Conservation (phyloP, 1,140 invertebrate genomes). For the Muscidifurax raptorellus region DNA sequence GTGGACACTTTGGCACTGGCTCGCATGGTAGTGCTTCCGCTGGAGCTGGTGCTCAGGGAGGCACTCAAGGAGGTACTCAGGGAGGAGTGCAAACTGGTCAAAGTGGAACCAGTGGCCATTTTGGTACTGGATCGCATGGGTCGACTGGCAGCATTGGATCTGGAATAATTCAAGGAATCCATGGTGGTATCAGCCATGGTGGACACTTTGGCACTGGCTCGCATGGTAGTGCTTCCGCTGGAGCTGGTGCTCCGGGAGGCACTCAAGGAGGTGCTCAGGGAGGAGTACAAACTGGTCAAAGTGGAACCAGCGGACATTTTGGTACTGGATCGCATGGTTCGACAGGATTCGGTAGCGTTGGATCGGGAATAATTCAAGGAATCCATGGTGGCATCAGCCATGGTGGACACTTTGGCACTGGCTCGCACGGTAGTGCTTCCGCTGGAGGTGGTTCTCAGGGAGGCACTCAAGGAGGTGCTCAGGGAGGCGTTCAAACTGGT, state of each 20-base stretch:
- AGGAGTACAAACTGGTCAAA: not conserved
- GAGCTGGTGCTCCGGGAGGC: not conserved
- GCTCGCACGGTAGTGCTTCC: no score
- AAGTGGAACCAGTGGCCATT: not conserved
- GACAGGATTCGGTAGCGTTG: not conserved
- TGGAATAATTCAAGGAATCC: no score
- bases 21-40: not conserved
- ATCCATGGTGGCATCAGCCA: not conserved
- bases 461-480: not conserved
- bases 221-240: not conserved
- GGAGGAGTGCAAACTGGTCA: not conserved
- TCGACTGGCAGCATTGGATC: not conserved
- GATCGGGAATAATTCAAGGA: no score
- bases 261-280: not conserved
- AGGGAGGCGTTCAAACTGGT: not conserved
- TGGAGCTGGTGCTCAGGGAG: not conserved
- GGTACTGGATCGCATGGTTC: not conserved
- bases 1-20: constrained; percentile 10
- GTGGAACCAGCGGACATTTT: not conserved
- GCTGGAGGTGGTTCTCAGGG: not conserved
- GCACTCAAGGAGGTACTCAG: not conserved
- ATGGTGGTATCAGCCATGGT: not conserved
- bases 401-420: not conserved
- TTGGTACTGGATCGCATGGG: not conserved
- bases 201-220: not conserved